Conservation (phyloP, 2,797 vertebrate species). For the Bufotes viridis region DNA sequence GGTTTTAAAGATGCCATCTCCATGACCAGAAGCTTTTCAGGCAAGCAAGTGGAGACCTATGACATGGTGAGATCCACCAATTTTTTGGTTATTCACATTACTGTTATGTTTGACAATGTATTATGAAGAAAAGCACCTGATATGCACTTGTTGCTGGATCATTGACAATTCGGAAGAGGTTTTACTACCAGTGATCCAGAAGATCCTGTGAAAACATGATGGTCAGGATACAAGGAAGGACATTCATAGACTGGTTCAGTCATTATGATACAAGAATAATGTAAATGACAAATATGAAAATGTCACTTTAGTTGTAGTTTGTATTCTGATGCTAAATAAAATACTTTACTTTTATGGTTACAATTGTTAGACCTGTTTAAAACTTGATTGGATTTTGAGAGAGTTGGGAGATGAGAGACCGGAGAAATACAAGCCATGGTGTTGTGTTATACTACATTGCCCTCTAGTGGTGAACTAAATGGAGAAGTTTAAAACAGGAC, state of each 20-base stretch:
- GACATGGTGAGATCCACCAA: too few species aligned
- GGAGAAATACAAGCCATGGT: constrained; percentile 7
- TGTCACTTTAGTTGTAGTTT: neutral
- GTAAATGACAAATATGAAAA: neutral
- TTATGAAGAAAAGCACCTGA: neutral
- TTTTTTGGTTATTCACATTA: neutral
- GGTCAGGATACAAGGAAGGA: neutral
- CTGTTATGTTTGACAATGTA: neutral
- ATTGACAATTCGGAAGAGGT: neutral
- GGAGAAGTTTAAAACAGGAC: neutral
- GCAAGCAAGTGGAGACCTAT: neutral
- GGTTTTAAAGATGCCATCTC: neutral
- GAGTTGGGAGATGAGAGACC: neutral
- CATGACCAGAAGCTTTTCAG: neutral
- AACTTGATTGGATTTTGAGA: neutral
- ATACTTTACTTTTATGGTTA: neutral
- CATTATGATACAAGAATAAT: neutral
- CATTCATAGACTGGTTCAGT: neutral
- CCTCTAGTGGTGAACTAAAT: constrained; percentile 44
- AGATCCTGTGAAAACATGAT: neutral
- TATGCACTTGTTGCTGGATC: neutral
- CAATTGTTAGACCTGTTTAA: neutral
- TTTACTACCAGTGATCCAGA: neutral
- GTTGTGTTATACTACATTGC: constrained; percentile 40
- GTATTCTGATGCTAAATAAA: neutral